phyloP scores from a whole-genome alignment of 2,113 vertebrate genomes.

The Corythornis vintsioides region DNA sequence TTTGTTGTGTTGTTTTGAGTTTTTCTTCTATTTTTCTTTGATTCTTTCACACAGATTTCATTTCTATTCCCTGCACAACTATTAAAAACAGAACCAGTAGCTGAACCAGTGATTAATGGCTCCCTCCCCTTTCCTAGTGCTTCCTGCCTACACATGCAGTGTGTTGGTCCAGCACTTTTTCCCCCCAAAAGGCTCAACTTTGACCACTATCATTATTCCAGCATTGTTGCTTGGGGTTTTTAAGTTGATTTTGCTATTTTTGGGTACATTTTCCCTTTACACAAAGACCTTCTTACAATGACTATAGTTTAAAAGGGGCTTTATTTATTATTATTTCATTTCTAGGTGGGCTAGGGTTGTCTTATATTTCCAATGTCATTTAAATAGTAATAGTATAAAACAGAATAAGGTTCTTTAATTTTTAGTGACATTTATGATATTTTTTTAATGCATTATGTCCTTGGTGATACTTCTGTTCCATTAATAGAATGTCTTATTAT shows the following conservation, averaged over 20 bases:
- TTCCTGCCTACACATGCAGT: not conserved
- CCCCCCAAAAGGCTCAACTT: not conserved
- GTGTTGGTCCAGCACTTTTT: not conserved
- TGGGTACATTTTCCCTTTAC: not conserved
- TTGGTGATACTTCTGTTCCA: not conserved
- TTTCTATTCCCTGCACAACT: not conserved
- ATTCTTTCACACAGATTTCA: not conserved
- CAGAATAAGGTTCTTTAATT: constrained; percentile 24
- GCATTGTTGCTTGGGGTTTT: fast-evolving
- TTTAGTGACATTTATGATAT: constrained; percentile 25
- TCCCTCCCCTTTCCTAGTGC: not conserved
- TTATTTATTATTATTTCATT: constrained; percentile 44
- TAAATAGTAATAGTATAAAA: constrained; percentile 16
- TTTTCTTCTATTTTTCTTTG: not conserved
- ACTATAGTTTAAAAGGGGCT: not conserved
- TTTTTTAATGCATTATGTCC: not conserved
- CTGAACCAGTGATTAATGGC: not conserved
- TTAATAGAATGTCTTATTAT: constrained; percentile 3
- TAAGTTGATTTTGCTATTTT: not conserved
- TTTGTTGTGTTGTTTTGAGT: not conserved
- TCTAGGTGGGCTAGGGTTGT: not conserved
- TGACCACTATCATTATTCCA: not conserved
- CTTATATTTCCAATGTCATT: constrained; percentile 22
- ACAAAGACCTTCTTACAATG: not conserved
- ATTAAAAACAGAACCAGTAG: not conserved